phyloP scores from a whole-genome alignment of 2,888 invertebrate genomes.

The Silvanus unidentatus region DNA sequence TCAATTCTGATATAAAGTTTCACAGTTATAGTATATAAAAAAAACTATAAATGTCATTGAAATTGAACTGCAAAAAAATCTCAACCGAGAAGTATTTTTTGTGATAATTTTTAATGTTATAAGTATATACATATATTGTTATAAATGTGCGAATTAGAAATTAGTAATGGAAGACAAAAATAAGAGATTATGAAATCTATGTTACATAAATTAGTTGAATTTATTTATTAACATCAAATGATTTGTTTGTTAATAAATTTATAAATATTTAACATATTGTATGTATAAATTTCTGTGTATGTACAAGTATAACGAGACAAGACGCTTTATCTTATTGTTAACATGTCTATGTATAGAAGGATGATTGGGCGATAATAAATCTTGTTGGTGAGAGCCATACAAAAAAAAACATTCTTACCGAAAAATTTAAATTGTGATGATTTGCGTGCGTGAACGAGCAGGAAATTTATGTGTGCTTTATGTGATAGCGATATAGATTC shows the following conservation, averaged over 20 bases:
- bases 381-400: constrained; percentile 5
- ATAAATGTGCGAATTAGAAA: constrained; percentile 25
- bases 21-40: constrained; percentile 14
- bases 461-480: constrained; percentile 23
- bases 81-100: constrained; percentile 41
- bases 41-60: neutral
- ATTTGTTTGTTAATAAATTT: neutral
- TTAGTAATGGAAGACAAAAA: constrained; percentile 5
- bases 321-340: constrained; percentile 25
- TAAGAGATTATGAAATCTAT: too few relatives aligned
- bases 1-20: neutral
- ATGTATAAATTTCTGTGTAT: constrained; percentile 9
- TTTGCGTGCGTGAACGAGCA: constrained; percentile 12
- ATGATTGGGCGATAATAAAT: constrained; percentile 13
- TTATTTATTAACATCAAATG: neutral
- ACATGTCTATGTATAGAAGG: constrained; percentile 21
- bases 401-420: too few relatives aligned
- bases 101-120: constrained; percentile 41
- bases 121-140: constrained; percentile 29
- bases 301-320: constrained; percentile 27
- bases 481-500: constrained; percentile 24
- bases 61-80: constrained; percentile 30
- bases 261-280: too few relatives aligned
- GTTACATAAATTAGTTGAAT: too few relatives aligned
- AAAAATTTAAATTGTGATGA: constrained; percentile 18